A percentile compares a stretch with the other conserved stretches of the same genome.
phyloP scores from a whole-genome alignment of 2,113 vertebrate species.

The Lophura nycthemera region DNA sequence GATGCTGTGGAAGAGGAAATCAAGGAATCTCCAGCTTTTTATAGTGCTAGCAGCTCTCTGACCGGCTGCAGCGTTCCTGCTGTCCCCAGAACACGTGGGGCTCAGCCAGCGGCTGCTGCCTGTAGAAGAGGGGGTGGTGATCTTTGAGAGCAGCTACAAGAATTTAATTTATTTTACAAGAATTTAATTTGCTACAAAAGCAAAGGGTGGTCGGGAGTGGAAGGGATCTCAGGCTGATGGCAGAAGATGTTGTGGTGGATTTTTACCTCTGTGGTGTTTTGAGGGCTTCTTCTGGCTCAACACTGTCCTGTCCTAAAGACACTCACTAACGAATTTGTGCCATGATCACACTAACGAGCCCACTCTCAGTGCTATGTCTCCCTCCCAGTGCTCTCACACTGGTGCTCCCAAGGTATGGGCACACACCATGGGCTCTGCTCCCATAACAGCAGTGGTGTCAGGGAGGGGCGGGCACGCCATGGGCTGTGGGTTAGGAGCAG shows the following conservation, averaged over 20 bases:
- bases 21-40: conserved; percentile 43
- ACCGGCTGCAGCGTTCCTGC: neutral
- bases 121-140: neutral
- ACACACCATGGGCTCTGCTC: no score
- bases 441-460: no score
- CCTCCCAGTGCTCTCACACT: neutral
- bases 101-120: neutral
- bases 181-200: neutral
- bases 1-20: conserved; percentile 27
- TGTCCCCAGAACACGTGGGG: neutral
- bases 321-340: neutral
- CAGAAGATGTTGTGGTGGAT: neutral
- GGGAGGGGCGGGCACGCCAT: no score
- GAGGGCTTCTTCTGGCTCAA: neutral
- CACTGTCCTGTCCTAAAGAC: neutral
- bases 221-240: neutral
- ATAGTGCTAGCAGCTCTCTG: neutral
- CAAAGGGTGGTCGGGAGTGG: neutral
- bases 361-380: neutral
- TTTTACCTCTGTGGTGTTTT: neutral
- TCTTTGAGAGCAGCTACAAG: neutral
- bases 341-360: neutral
- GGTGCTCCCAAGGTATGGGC: no score
- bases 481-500: neutral
- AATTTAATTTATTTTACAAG: neutral